Conservation (phyloP, 2,113 vertebrate species). For the Notarius quadriscutis region DNA sequence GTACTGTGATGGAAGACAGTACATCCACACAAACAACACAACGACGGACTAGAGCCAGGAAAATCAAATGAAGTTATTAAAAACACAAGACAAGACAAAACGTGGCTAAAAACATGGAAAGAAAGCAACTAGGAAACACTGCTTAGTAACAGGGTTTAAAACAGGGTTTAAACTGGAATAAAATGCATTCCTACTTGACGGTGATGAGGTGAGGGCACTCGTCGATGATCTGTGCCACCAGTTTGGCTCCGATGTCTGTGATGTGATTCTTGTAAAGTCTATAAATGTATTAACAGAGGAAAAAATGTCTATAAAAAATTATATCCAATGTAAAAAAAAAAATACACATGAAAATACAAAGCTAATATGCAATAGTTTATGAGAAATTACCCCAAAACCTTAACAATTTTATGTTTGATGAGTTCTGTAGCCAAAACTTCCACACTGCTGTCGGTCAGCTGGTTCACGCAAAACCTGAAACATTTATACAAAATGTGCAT, state of each 20-base stretch:
- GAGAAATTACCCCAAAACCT: constrained; percentile 81
- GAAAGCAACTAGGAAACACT: neutral
- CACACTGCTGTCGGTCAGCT: constrained; percentile 83
- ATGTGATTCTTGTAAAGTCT: constrained; percentile 94
- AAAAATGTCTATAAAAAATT: neutral
- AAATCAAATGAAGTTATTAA: neutral
- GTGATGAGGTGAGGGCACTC: constrained; percentile 81
- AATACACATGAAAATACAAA: neutral
- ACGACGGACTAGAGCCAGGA: neutral
- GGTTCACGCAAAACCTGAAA: constrained; percentile 87
- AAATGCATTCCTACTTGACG: constrained; percentile 82
- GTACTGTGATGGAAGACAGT: neutral
- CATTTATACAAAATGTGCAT: neutral
- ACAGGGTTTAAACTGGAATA: neutral
- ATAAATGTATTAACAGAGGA: constrained; percentile 35
- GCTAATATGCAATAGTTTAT: neutral
- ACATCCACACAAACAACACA: neutral
- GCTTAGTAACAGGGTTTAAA: neutral
- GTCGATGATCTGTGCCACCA: constrained; percentile 83
- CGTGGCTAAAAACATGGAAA: neutral
- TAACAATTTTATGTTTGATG: constrained; percentile 83
- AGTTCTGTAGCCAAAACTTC: constrained; percentile 87
- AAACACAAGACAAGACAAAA: neutral
- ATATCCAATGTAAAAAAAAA: neutral
- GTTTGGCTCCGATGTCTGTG: constrained; percentile 85